These are phyloP conservation scores for Oxyura jamaicensis DNA, from an alignment of 2,113 vertebrate genomes.

Conservation along the genomic window DNA sequence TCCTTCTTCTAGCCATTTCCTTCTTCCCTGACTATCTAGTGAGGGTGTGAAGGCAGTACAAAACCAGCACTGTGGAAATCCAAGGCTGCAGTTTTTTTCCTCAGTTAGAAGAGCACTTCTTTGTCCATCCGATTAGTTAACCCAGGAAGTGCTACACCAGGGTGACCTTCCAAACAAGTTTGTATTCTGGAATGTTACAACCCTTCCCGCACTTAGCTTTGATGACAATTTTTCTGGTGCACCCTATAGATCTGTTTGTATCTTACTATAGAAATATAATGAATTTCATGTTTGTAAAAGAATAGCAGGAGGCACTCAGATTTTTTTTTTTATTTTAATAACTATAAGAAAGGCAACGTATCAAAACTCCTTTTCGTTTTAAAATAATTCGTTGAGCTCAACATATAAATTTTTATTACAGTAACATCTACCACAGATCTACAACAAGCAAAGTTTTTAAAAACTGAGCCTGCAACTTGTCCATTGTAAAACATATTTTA, in stretches of 20 bases:
- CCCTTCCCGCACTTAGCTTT: not conserved
- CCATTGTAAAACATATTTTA: not conserved
- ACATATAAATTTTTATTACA: not conserved
- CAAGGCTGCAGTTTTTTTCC: not conserved
- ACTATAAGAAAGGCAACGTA: not conserved
- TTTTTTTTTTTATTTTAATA: not conserved
- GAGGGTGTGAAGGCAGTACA: not conserved
- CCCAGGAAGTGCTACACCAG: not conserved
- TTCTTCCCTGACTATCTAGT: not conserved
- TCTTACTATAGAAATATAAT: not conserved
- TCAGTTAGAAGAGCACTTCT: not conserved
- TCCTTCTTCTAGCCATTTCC: not conserved
- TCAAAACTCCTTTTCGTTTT: not conserved
- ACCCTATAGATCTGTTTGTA: not conserved
- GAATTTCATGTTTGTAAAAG: not conserved
- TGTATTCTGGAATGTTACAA: not conserved
- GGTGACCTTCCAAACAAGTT: not conserved
- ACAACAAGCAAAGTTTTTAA: not conserved
- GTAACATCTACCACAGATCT: not conserved
- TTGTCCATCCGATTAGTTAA: not conserved
- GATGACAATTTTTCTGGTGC: not conserved
- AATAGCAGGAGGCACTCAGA: not conserved
- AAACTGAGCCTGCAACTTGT: not conserved
- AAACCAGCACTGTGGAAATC: not conserved
- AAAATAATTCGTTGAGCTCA: not conserved